These are phyloP conservation scores for Suricata suricatta DNA, from an alignment of 2,113 vertebrate genomes.

Conservation along the genomic window DNA sequence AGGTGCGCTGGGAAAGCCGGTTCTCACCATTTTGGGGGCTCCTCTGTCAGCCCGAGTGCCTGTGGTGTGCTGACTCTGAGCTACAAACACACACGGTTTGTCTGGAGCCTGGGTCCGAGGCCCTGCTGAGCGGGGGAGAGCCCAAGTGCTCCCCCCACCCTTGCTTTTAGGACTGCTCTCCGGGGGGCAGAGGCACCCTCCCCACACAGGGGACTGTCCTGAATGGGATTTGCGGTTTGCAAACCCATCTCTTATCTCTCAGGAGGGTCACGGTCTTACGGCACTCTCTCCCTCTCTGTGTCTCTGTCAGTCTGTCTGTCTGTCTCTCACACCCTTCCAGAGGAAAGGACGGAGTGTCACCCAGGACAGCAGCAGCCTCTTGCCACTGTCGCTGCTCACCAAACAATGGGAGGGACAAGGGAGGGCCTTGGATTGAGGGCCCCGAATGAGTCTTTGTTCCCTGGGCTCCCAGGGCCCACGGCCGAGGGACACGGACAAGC, in stretches of 20 bases:
- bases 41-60: rapidly evolving
- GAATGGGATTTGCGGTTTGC: not conserved
- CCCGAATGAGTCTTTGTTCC: not conserved
- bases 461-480: rapidly evolving
- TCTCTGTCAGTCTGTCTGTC: not conserved
- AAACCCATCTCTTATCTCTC: not conserved
- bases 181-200: not conserved
- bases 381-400: not conserved
- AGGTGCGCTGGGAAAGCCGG: not conserved
- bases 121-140: rapidly evolving
- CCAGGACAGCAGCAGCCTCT: rapidly evolving
- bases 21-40: not conserved
- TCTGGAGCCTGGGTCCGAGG: not conserved
- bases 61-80: rapidly evolving
- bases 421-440: not conserved
- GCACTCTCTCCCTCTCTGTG: not conserved
- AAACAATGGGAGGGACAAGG: too few relatives aligned
- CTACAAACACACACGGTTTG: not conserved
- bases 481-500: rapidly evolving
- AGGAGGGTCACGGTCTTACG: not conserved
- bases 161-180: rapidly evolving
- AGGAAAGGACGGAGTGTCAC: not conserved
- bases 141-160: rapidly evolving
- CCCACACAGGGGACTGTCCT: not conserved
- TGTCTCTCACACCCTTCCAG: too few relatives aligned